These are phyloP conservation scores for Heliconius hermathena DNA, from an alignment of 1,140 invertebrate genomes.

Conservation along the genomic window DNA sequence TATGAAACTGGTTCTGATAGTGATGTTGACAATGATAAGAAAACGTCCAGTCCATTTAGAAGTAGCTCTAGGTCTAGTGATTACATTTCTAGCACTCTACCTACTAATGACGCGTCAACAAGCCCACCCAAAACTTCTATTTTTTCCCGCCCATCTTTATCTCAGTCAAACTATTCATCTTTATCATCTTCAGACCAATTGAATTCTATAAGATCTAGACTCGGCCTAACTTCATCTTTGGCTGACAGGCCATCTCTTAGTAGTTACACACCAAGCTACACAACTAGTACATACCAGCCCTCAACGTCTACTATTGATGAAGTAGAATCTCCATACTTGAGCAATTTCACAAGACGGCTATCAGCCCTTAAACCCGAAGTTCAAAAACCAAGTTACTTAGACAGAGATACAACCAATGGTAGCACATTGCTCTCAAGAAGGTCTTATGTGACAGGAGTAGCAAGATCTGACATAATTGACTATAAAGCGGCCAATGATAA, in stretches of 20 bases:
- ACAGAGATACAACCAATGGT: constrained; percentile 71
- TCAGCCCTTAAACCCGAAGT: constrained; percentile 81
- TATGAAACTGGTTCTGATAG: constrained; percentile 84
- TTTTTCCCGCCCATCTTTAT: constrained; percentile 67
- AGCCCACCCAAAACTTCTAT: constrained; percentile 69
- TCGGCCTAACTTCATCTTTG: constrained; percentile 71
- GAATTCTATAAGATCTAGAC: constrained; percentile 80
- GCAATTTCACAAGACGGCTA: constrained; percentile 85
- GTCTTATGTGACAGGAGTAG: constrained; percentile 64
- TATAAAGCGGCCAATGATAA: constrained; percentile 78
- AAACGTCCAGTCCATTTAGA: constrained; percentile 64
- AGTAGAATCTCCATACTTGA: constrained; percentile 85
- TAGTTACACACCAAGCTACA: constrained; percentile 59
- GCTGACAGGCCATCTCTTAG: constrained; percentile 59
- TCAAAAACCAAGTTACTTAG: constrained; percentile 58
- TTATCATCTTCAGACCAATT: constrained; percentile 77
- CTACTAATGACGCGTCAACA: constrained; percentile 52
- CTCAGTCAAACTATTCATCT: constrained; percentile 60
- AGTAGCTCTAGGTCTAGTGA: constrained; percentile 75
- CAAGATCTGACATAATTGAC: constrained; percentile 73
- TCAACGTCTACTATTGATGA: constrained; percentile 68
- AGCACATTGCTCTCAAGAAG: constrained; percentile 61
- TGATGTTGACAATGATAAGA: constrained; percentile 72
- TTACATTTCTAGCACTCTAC: constrained; percentile 71
- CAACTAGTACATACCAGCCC: constrained; percentile 65